phyloP scores from a whole-genome alignment of 2,797 vertebrate genomes.

The Girardinus metallicus region DNA sequence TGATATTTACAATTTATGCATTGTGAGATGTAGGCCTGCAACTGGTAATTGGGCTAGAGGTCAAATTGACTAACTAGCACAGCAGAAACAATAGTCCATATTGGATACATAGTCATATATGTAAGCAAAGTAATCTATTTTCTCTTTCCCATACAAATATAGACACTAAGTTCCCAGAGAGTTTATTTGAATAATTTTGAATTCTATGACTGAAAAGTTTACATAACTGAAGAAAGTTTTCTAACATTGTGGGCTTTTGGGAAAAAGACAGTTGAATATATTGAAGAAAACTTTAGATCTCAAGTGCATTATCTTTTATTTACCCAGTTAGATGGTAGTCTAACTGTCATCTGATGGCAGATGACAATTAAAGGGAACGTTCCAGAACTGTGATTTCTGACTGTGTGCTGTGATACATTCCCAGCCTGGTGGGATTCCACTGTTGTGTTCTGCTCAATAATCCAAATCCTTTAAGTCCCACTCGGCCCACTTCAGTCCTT shows the following conservation, averaged over 20 bases:
- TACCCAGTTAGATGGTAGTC: constrained; percentile 60
- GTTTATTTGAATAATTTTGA: constrained; percentile 17
- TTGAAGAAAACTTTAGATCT: constrained; percentile 35
- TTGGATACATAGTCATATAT: constrained; percentile 7
- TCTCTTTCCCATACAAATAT: constrained; percentile 10
- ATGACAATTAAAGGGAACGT: constrained; percentile 72
- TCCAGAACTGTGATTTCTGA: constrained; percentile 70
- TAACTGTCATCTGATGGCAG: constrained; percentile 71
- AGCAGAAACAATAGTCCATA: constrained; percentile 16
- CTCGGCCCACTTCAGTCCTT: constrained; percentile 73
- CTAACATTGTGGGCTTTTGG: constrained; percentile 20
- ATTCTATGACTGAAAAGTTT: constrained; percentile 34
- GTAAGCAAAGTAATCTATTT: constrained; percentile 12
- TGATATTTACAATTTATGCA: background rate
- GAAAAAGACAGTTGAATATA: constrained; percentile 34
- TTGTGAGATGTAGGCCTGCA: constrained; percentile 7
- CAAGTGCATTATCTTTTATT: constrained; percentile 63
- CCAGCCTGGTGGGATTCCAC: constrained; percentile 63
- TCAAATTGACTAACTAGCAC: constrained; percentile 14
- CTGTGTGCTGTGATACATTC: constrained; percentile 62
- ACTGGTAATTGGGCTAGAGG: background rate
- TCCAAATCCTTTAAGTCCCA: constrained; percentile 79
- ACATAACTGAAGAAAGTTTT: constrained; percentile 19
- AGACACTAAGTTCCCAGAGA: constrained; percentile 3
- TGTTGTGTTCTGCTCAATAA: constrained; percentile 82